phyloP scores from a whole-genome alignment of 2,113 vertebrate genomes.

The Spilogale gracilis region DNA sequence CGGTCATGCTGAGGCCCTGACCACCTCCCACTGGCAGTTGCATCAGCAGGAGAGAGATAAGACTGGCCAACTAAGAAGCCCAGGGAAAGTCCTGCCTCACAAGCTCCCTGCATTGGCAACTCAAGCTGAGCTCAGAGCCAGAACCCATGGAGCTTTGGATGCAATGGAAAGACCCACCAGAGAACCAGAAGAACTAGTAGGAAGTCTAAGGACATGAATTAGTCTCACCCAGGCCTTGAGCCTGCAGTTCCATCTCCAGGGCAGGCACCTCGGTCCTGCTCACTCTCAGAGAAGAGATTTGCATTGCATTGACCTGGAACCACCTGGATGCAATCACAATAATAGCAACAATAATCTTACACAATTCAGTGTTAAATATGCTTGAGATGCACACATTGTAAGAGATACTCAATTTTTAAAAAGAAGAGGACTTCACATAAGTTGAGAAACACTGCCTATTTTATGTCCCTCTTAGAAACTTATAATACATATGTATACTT shows the following conservation, averaged over 20 bases:
- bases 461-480: background rate
- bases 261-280: background rate
- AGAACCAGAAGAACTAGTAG: slow-evolving; percentile 42
- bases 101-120: background rate
- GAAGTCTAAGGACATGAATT: background rate
- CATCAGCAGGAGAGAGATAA: background rate
- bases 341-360: background rate
- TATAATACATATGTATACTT: background rate
- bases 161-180: background rate
- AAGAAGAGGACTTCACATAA: background rate
- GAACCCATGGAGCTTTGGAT: background rate
- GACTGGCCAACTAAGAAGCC: background rate
- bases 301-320: background rate
- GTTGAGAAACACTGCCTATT: background rate
- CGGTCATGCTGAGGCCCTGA: slow-evolving; percentile 50
- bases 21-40: slow-evolving; percentile 15
- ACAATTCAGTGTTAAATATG: background rate
- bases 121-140: slow-evolving; percentile 32
- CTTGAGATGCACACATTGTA: background rate
- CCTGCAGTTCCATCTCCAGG: slow-evolving; percentile 43
- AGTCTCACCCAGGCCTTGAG: background rate
- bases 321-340: background rate
- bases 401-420: background rate
- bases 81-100: background rate
- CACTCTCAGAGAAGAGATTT: background rate